Conservation (phyloP, 2,797 vertebrate genomes). For the Danio kyathit region DNA sequence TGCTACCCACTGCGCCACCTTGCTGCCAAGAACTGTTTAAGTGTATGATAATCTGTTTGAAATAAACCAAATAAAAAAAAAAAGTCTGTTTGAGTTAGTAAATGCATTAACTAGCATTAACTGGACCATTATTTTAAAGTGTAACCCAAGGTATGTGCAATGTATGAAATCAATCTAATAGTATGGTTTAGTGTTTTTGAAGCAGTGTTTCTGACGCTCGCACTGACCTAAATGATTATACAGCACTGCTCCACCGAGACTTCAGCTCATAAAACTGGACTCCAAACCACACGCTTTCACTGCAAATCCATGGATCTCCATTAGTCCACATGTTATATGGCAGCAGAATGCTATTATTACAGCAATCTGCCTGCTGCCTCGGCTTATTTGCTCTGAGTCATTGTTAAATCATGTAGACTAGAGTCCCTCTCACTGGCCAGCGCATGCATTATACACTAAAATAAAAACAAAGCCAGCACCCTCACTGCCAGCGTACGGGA, state of each 20-base stretch:
- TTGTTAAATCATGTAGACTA: conserved; percentile 16
- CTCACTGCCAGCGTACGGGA: background rate
- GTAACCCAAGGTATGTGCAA: too few species aligned
- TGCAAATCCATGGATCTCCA: conserved; percentile 27
- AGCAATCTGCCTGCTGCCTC: conserved; percentile 23
- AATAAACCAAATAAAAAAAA: too few species aligned
- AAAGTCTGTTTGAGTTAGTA: too few species aligned
- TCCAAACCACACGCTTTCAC: conserved; percentile 58
- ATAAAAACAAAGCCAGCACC: conserved; percentile 24
- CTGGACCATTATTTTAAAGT: too few species aligned
- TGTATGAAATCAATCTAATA: background rate
- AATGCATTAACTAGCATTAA: too few species aligned
- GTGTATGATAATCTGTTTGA: too few species aligned
- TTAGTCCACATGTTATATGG: conserved; percentile 64
- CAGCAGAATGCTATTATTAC: conserved; percentile 30
- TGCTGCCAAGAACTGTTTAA: too few species aligned
- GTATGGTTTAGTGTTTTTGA: background rate
- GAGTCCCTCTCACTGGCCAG: conserved; percentile 9
- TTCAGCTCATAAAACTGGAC: conserved; percentile 66
- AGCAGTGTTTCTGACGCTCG: conserved; percentile 7
- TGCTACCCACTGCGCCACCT: too few species aligned
- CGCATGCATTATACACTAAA: conserved; percentile 19
- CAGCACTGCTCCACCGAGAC: conserved; percentile 72
- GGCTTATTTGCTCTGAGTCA: conserved; percentile 42
- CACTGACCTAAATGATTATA: conserved; percentile 68